A percentile compares a stretch with the other conserved stretches of the same genome.
phyloP scores from a whole-genome alignment of 2,113 vertebrate species.

The Rhizomys pruinosus region DNA sequence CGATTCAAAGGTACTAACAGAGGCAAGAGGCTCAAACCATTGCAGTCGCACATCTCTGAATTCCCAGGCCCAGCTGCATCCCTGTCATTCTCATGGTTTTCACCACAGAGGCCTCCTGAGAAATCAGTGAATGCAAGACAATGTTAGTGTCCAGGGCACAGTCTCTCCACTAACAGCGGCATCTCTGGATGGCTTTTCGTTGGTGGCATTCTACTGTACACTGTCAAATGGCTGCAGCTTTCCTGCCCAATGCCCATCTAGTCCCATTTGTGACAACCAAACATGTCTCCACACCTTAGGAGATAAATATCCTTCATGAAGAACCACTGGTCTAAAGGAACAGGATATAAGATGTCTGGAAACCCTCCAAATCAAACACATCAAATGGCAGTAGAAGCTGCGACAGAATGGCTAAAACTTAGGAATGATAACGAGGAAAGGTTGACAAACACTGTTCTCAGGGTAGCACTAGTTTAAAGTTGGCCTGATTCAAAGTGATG shows the following conservation, averaged over 20 bases:
- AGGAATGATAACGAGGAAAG: neutral
- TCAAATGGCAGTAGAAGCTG: neutral
- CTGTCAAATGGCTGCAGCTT: neutral
- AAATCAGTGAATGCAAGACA: neutral
- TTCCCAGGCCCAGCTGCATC: neutral
- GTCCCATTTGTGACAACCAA: neutral
- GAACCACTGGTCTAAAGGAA: neutral
- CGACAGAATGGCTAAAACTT: neutral
- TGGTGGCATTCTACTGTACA: neutral
- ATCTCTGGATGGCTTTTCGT: neutral
- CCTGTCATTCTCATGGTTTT: neutral
- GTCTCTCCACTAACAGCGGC: neutral
- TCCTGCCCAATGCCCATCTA: neutral
- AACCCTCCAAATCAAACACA: neutral
- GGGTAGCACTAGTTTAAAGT: neutral
- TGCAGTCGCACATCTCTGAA: neutral
- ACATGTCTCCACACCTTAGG: neutral
- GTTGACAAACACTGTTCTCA: neutral
- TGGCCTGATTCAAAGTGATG: neutral
- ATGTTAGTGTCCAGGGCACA: neutral
- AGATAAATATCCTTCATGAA: neutral
- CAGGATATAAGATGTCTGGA: neutral
- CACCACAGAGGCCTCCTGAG: neutral
- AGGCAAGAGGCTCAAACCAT: neutral
- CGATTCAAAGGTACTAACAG: neutral